phyloP scores from a whole-genome alignment of 1,140 invertebrate genomes.

The Forficula auricularia region DNA sequence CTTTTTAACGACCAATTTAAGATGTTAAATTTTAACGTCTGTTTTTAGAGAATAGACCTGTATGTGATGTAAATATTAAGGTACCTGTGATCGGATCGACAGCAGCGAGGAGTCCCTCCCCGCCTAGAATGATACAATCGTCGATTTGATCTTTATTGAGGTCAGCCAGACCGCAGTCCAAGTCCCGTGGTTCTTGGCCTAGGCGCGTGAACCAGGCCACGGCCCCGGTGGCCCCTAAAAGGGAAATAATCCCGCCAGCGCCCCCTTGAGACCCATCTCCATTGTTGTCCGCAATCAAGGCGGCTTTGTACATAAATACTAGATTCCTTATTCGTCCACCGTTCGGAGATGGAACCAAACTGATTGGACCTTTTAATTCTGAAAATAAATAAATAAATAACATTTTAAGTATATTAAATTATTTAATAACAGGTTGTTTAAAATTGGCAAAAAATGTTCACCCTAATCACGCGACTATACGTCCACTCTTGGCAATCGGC shows the following conservation, averaged over 20 bases:
- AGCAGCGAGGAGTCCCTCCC: conserved; percentile 43
- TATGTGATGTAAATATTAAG: no score
- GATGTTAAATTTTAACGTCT: no score
- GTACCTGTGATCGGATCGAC: conserved; percentile 47
- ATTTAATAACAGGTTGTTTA: no score
- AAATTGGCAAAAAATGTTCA: no score
- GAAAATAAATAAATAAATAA: conserved; percentile 15
- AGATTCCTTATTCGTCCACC: conserved; percentile 39
- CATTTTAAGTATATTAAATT: no score
- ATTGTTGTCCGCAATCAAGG: conserved; percentile 26
- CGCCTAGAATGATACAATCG: conserved; percentile 52
- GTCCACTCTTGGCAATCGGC: no score
- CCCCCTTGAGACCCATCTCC: conserved; percentile 27
- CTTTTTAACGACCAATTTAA: no score
- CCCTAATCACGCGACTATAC: no score
- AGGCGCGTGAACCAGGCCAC: conserved; percentile 45
- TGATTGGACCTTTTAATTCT: conserved; percentile 49
- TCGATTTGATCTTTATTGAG: conserved; percentile 45
- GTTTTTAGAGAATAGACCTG: no score
- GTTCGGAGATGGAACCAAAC: conserved; percentile 40
- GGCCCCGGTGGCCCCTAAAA: conserved; percentile 41
- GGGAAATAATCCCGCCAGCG: conserved; percentile 33
- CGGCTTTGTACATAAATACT: conserved; percentile 34
- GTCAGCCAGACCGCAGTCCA: conserved; percentile 52
- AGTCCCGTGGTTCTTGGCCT: conserved; percentile 39